A percentile compares a stretch with the other conserved stretches of the same genome.
Evolutionary conservation across 2,888 invertebrate genomes (phyloP).

Genomic region (Hylaea fasciaria): DNA sequence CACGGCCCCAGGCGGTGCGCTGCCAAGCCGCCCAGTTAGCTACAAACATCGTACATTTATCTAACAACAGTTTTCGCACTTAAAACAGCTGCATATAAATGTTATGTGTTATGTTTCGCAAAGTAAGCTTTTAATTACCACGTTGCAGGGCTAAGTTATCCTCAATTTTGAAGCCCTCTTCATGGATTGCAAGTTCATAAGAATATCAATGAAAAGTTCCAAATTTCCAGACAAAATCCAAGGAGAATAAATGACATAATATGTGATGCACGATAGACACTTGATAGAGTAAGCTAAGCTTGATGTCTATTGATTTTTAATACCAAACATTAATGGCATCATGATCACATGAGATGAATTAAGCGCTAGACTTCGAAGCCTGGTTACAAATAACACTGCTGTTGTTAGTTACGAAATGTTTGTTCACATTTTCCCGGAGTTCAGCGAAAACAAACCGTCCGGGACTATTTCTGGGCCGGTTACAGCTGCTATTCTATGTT

Average conservation of each 20-base stretch:
- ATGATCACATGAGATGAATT: constrained; percentile 2
- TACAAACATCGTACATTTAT: constrained; percentile 29
- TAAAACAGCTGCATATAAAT: constrained; percentile 34
- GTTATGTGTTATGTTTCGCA: constrained; percentile 27
- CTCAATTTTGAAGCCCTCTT: too few relatives aligned
- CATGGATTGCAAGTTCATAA: too few relatives aligned
- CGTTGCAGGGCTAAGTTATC: too few relatives aligned
- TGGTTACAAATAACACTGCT: constrained; percentile 33
- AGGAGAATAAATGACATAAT: too few relatives aligned
- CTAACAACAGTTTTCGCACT: constrained; percentile 50
- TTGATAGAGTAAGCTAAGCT: neutral
- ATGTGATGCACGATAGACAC: too few relatives aligned
- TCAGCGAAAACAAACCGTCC: constrained; percentile 57
- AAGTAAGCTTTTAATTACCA: constrained; percentile 7
- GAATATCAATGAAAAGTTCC: too few relatives aligned
- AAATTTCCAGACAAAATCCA: too few relatives aligned
- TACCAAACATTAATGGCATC: constrained; percentile 5
- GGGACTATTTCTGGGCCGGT: constrained; percentile 71
- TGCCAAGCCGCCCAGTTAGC: constrained; percentile 62
- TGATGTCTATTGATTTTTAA: constrained; percentile 2
- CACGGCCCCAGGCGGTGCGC: constrained; percentile 76
- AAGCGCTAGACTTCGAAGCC: neutral
- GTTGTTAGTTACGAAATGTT: constrained; percentile 31
- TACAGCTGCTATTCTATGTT: constrained; percentile 64
- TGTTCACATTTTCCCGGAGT: constrained; percentile 34